These are phyloP conservation scores for Pogonocichla stellata DNA, from an alignment of 2,113 vertebrate species.

Conservation along the genomic window DNA sequence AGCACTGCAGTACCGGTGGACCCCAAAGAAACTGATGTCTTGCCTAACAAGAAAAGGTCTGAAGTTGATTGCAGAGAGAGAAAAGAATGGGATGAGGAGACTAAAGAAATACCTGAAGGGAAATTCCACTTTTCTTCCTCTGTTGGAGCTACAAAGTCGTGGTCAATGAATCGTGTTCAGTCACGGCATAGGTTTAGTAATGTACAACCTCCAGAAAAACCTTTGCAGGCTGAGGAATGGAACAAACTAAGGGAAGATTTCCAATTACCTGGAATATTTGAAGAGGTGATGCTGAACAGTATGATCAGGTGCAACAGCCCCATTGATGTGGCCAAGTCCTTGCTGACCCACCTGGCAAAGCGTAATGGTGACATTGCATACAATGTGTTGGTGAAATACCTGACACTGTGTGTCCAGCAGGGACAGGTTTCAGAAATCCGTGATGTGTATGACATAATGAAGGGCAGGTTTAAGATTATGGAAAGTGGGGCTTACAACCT, in stretches of 20 bases:
- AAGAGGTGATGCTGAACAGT: constrained; percentile 72
- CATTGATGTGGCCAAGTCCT: constrained; percentile 85
- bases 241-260: constrained; percentile 71
- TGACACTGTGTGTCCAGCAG: constrained; percentile 81
- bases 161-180: constrained; percentile 1
- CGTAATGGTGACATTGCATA: constrained; percentile 83
- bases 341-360: constrained; percentile 81
- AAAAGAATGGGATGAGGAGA: background rate
- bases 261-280: constrained; percentile 68
- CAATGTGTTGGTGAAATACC: constrained; percentile 81
- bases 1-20: constrained; percentile 1
- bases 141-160: constrained; percentile 80
- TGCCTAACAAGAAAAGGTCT: background rate
- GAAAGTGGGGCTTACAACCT: constrained; percentile 83
- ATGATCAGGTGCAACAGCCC: constrained; percentile 68
- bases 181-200: background rate
- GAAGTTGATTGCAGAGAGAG: background rate
- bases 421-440: constrained; percentile 78
- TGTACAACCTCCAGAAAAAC: constrained; percentile 73
- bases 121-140: constrained; percentile 75
- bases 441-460: constrained; percentile 90
- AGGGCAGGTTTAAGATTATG: constrained; percentile 77
- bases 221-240: constrained; percentile 83
- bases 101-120: background rate
- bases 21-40: background rate